Conservation (phyloP, 2,888 invertebrate genomes). For the Trilocha varians region DNA sequence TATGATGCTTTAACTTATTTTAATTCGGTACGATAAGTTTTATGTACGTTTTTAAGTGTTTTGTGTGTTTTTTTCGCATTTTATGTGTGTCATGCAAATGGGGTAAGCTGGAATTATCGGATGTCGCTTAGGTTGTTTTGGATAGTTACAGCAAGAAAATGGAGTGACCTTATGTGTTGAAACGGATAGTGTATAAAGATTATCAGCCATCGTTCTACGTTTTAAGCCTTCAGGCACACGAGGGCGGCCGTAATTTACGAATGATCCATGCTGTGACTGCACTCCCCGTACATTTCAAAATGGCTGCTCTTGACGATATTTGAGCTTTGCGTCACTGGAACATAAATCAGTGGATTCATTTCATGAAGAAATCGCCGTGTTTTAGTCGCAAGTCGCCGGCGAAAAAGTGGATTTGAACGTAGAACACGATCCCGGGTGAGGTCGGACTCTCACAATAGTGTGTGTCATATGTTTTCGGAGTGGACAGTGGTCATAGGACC, state of each 20-base stretch:
- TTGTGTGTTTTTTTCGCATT: constrained; percentile 72
- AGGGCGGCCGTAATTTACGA: constrained; percentile 58
- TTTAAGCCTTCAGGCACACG: constrained; percentile 35
- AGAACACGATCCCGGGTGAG: constrained; percentile 43
- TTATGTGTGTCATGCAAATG: constrained; percentile 84
- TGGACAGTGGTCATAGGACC: constrained; percentile 68
- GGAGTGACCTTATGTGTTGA: constrained; percentile 60
- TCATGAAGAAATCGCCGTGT: constrained; percentile 51
- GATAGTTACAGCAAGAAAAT: constrained; percentile 67
- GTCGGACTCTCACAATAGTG: constrained; percentile 52
- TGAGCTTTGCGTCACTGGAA: constrained; percentile 76
- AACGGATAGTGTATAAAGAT: constrained; percentile 61
- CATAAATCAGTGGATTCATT: constrained; percentile 64
- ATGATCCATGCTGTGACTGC: constrained; percentile 74
- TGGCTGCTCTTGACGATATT: constrained; percentile 74
- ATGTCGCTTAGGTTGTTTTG: constrained; percentile 74
- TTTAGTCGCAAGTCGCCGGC: constrained; percentile 52
- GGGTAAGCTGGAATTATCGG: constrained; percentile 78
- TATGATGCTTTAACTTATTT: constrained; percentile 66
- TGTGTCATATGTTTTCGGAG: constrained; percentile 72
- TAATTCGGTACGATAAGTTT: constrained; percentile 63
- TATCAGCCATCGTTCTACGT: constrained; percentile 38
- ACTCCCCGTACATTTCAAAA: constrained; percentile 75
- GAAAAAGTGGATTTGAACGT: constrained; percentile 49
- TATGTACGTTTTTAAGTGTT: constrained; percentile 71